These are phyloP conservation scores for Oxycera nigricornis DNA, from an alignment of 2,888 invertebrate species.

Conservation along the genomic window DNA sequence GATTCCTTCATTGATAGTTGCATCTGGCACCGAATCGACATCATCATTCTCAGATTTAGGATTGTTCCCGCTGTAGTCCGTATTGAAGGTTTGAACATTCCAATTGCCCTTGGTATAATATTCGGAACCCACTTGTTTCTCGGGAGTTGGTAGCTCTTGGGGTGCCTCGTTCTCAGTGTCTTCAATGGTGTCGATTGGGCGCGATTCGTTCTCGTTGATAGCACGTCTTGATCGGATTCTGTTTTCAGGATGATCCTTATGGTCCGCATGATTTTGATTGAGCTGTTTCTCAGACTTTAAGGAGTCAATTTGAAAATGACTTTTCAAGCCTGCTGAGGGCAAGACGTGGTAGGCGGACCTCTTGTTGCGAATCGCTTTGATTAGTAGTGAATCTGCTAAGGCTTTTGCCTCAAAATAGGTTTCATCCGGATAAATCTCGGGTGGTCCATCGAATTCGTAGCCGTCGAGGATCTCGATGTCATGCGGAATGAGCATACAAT, in stretches of 20 bases:
- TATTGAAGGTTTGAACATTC: constrained; percentile 68
- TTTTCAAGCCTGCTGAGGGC: constrained; percentile 49
- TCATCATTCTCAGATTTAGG: constrained; percentile 51
- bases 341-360: constrained; percentile 52
- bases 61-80: constrained; percentile 52
- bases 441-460: constrained; percentile 53
- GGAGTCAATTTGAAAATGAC: constrained; percentile 48
- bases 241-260: not conserved
- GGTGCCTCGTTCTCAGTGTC: constrained; percentile 31
- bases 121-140: constrained; percentile 63
- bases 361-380: constrained; percentile 55
- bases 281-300: not conserved
- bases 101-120: constrained; percentile 68
- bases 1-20: constrained; percentile 66
- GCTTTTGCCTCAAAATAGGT: constrained; percentile 53
- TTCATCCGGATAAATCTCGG: constrained; percentile 53
- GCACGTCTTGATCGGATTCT: constrained; percentile 44
- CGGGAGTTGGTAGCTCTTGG: constrained; percentile 49
- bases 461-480: constrained; percentile 57
- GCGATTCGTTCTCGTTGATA: constrained; percentile 48
- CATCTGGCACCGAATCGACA: constrained; percentile 63
- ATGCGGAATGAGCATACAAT: constrained; percentile 53
- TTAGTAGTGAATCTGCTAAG: constrained; percentile 49
- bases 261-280: not conserved
- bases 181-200: not conserved